Conservation (phyloP, 1,140 invertebrate species). For the Drosophila novamexicana region DNA sequence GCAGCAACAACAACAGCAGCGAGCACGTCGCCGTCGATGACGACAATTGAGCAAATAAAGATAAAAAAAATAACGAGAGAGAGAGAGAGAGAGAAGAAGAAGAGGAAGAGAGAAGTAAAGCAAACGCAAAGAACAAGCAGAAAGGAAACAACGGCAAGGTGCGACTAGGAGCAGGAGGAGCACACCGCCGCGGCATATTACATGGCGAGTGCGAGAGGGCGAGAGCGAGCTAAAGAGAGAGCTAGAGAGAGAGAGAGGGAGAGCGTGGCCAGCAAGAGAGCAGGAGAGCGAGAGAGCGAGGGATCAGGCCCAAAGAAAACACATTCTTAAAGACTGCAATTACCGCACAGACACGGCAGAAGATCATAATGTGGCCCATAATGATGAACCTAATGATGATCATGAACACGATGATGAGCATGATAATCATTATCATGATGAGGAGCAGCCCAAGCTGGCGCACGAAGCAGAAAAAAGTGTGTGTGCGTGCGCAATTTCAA, state of each 20-base stretch:
- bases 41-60: conserved; percentile 80
- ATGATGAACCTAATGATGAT: conserved; percentile 16
- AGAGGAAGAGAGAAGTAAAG: conserved; percentile 8
- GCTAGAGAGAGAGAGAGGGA: conserved; percentile 1
- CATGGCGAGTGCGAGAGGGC: neutral
- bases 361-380: conserved; percentile 32
- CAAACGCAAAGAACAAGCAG: conserved; percentile 32
- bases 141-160: conserved; percentile 18
- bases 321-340: conserved; percentile 82
- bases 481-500: conserved; percentile 50
- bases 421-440: conserved; percentile 26
- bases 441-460: conserved; percentile 34
- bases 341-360: conserved; percentile 58
- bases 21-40: conserved; percentile 56
- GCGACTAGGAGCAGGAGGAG: neutral
- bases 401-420: conserved; percentile 2
- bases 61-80: conserved; percentile 48
- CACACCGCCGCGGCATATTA: conserved; percentile 12
- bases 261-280: conserved; percentile 1
- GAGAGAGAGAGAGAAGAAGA: conserved; percentile 8
- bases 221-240: neutral
- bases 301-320: conserved; percentile 58
- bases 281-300: neutral
- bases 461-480: no score
- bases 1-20: conserved; percentile 18